Conservation (phyloP, 2,113 vertebrate species). For the Probosciger aterrimus region DNA sequence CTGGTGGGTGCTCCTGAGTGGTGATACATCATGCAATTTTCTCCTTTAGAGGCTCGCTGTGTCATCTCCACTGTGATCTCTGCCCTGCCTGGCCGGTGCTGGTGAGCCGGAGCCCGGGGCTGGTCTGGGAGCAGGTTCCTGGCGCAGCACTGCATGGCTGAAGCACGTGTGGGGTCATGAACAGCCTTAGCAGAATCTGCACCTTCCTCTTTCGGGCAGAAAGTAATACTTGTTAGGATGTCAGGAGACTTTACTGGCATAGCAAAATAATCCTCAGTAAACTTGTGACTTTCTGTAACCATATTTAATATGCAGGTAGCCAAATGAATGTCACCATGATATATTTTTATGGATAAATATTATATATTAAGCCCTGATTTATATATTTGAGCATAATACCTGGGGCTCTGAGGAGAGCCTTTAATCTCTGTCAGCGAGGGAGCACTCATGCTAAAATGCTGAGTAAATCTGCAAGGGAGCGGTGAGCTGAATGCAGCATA, state of each 20-base stretch:
- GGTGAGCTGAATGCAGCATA: not conserved
- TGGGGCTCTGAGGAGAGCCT: conserved; percentile 55
- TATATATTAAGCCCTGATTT: conserved; percentile 63
- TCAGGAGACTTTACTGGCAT: not conserved
- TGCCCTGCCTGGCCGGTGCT: not conserved
- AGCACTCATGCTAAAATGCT: conserved; percentile 31
- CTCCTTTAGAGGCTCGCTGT: not conserved
- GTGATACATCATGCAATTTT: conserved; percentile 62
- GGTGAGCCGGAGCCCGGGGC: not conserved
- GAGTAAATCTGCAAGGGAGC: conserved; percentile 47
- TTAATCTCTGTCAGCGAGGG: conserved; percentile 63
- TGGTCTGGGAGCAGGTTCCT: not conserved
- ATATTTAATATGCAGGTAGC: conserved; percentile 60
- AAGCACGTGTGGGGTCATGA: fast-evolving
- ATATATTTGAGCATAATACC: conserved; percentile 55
- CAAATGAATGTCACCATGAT: conserved; percentile 38
- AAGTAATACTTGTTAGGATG: not conserved
- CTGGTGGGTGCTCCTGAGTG: conserved; percentile 22
- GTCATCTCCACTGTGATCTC: conserved; percentile 4
- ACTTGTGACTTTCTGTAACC: not conserved
- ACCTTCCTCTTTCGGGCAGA: not conserved
- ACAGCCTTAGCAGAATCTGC: not conserved
- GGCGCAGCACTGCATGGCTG: fast-evolving
- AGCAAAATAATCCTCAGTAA: conserved; percentile 38
- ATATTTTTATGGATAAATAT: conserved; percentile 62